Conservation (phyloP, 1,140 invertebrate genomes). For the Bombus difficillimus region DNA sequence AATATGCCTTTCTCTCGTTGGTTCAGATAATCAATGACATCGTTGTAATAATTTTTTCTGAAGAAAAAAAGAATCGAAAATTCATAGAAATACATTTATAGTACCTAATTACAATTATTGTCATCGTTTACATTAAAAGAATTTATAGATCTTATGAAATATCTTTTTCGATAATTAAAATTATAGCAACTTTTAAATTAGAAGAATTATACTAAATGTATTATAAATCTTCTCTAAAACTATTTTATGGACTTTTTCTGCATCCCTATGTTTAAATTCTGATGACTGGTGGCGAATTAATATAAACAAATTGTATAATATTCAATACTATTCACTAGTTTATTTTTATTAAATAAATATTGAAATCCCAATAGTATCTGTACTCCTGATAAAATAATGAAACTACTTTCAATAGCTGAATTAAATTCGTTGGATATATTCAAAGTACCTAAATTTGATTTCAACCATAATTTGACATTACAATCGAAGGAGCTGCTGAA, state of each 20-base stretch:
- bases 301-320: neutral
- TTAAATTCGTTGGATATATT: too few relatives aligned
- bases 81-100: neutral
- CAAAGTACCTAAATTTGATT: too few relatives aligned
- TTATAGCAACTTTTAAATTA: neutral
- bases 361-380: too few relatives aligned
- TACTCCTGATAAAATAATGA: too few relatives aligned
- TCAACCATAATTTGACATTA: too few relatives aligned
- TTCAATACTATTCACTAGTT: neutral
- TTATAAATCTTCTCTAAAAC: too few relatives aligned
- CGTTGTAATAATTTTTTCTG: constrained; percentile 91
- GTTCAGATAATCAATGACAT: constrained; percentile 91
- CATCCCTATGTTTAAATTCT: neutral
- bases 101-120: neutral
- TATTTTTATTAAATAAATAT: too few relatives aligned
- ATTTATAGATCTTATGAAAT: neutral
- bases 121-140: neutral
- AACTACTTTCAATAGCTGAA: neutral
- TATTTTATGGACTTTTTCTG: neutral
- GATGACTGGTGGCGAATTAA: neutral
- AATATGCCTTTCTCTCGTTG: constrained; percentile 87
- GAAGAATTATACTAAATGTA: too few relatives aligned
- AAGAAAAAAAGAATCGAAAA: neutral
- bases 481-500: too few relatives aligned
- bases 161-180: neutral